These are phyloP conservation scores for Thomomys bottae DNA, from an alignment of 2,113 vertebrate genomes.

Conservation along the genomic window DNA sequence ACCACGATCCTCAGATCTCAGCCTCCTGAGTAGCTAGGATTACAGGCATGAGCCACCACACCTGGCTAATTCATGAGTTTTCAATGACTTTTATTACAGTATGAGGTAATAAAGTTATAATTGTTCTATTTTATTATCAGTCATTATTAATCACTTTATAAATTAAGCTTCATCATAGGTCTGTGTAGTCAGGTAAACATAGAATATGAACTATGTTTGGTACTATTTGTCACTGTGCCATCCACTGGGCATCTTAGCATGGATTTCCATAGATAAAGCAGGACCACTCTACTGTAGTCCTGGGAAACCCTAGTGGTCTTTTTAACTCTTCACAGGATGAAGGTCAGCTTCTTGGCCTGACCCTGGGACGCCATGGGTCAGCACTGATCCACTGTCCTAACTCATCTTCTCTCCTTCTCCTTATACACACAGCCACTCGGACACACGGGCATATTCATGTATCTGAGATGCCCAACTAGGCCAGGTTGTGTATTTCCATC, in stretches of 20 bases:
- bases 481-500: not conserved
- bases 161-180: not conserved
- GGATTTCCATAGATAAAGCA: not conserved
- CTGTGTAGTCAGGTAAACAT: not conserved
- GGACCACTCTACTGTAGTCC: not conserved
- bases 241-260: not conserved
- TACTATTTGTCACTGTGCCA: not conserved
- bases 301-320: not conserved
- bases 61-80: not conserved
- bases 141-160: conserved; percentile 4
- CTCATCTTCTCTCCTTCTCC: not conserved
- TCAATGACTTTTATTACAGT: not conserved
- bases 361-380: not conserved
- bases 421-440: not conserved
- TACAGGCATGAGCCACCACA: no score
- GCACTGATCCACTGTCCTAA: not conserved
- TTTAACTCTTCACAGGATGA: not conserved
- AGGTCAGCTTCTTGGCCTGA: not conserved
- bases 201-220: not conserved
- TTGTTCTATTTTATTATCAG: conserved; percentile 14
- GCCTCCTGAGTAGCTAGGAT: no score
- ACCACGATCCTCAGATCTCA: no score
- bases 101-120: not conserved
- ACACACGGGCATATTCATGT: no score
- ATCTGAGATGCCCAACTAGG: not conserved